Percentiles rank a stretch among this genome's conserved stretches.
Evolutionary conservation across 2,113 vertebrate species (phyloP).

Genomic region (Alligator sinensis): DNA sequence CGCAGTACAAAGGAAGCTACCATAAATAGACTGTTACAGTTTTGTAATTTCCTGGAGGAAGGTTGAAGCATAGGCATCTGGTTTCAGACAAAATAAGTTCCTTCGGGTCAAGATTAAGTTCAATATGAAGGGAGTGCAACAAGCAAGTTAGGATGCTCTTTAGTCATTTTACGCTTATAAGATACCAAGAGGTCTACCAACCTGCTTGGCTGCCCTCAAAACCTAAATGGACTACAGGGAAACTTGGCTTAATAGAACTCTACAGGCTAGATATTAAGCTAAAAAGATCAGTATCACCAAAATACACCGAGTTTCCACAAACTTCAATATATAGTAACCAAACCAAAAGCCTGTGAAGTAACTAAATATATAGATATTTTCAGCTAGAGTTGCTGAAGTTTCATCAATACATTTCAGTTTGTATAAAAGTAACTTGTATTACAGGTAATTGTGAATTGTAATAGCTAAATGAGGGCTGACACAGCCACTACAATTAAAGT

Average conservation of each 20-base stretch:
- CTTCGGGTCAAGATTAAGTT: conserved; percentile 14
- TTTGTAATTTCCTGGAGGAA: conserved; percentile 64
- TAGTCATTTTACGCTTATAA: not conserved
- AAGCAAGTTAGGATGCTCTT: not conserved
- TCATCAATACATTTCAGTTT: not conserved
- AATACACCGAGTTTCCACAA: not conserved
- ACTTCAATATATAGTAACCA: not conserved
- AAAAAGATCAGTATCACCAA: not conserved
- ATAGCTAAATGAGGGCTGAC: not conserved
- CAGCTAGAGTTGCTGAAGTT: not conserved
- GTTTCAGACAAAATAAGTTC: not conserved
- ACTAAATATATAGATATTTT: not conserved
- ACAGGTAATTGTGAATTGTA: not conserved
- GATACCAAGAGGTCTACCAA: not conserved
- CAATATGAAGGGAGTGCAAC: not conserved
- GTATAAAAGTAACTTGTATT: not conserved
- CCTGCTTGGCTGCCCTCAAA: not conserved
- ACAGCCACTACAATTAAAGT: not conserved
- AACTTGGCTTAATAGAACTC: not conserved
- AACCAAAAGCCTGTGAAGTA: not conserved
- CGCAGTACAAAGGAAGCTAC: conserved; percentile 59
- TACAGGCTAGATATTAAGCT: not conserved
- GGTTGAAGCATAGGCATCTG: conserved; percentile 37
- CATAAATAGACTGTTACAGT: conserved; percentile 66
- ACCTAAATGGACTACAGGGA: not conserved